Evolutionary conservation across 2,113 vertebrate genomes (phyloP).

Genomic region (Atlantisia rogersi): DNA sequence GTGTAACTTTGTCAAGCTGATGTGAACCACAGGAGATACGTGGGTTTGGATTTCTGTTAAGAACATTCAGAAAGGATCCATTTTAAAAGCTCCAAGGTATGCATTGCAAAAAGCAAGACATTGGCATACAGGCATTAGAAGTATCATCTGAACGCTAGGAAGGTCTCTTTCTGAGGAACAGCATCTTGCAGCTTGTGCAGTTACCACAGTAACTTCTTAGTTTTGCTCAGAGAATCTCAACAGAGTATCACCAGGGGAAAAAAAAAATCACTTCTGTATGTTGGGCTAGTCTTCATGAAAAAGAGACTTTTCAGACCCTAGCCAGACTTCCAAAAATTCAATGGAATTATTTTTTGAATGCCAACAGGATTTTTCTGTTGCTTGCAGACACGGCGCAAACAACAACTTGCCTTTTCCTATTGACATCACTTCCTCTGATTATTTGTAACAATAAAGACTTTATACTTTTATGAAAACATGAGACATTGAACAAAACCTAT

Average conservation of each 20-base stretch:
- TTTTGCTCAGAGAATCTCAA: not conserved
- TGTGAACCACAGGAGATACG: not conserved
- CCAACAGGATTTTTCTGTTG: not conserved
- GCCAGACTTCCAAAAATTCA: not conserved
- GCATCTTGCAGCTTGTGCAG: not conserved
- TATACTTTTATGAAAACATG: not conserved
- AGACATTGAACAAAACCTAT: not conserved
- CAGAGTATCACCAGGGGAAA: not conserved
- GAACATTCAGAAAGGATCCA: not conserved
- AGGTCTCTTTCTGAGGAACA: not conserved
- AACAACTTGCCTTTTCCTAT: not conserved
- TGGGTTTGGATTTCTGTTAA: not conserved
- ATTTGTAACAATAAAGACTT: not conserved
- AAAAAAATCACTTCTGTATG: not conserved
- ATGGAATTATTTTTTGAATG: not conserved
- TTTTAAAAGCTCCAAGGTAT: not conserved
- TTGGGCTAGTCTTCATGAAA: not conserved
- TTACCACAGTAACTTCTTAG: not conserved
- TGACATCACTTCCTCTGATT: not conserved
- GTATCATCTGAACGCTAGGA: not conserved
- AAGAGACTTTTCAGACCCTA: not conserved
- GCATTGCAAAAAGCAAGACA: not conserved
- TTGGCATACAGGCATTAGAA: not conserved
- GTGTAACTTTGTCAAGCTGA: not conserved
- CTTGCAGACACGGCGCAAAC: not conserved